Evolutionary conservation across 2,113 vertebrate species (phyloP).

Genomic region (Pica pica): DNA sequence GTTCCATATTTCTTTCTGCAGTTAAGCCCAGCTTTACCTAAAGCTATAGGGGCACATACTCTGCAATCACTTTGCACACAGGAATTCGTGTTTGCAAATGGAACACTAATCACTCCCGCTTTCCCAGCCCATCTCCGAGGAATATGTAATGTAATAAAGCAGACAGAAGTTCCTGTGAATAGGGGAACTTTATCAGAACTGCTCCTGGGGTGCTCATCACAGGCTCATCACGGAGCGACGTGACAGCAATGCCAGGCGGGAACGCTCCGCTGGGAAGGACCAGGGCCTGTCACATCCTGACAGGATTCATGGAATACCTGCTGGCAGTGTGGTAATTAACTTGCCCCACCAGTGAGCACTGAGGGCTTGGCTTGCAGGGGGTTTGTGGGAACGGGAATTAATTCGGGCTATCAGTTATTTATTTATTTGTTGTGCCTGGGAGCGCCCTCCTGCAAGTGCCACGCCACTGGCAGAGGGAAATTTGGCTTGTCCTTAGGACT

Average conservation of each 20-base stretch:
- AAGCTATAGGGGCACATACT: background rate
- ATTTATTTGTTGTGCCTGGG: background rate
- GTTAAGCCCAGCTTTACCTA: background rate
- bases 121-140: background rate
- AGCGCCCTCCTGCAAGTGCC: background rate
- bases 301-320: background rate
- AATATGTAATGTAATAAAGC: background rate
- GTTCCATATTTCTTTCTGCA: background rate
- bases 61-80: background rate
- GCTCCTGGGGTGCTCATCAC: constrained; percentile 36
- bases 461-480: fast-evolving
- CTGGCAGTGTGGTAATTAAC: constrained; percentile 18
- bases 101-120: background rate
- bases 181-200: constrained; percentile 24
- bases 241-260: constrained; percentile 7
- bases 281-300: constrained; percentile 8
- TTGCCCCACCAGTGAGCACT: background rate
- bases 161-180: constrained; percentile 10
- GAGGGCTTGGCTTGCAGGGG: background rate
- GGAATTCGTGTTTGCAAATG: constrained; percentile 20
- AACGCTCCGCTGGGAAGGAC: background rate
- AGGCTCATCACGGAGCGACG: background rate
- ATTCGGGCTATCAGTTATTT: background rate
- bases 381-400: background rate
- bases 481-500: background rate